A percentile compares a stretch with the other conserved stretches of the same genome.
Evolutionary conservation across 2,113 vertebrate species (phyloP).

Genomic region (Sterrhoptilus dennistouni): DNA sequence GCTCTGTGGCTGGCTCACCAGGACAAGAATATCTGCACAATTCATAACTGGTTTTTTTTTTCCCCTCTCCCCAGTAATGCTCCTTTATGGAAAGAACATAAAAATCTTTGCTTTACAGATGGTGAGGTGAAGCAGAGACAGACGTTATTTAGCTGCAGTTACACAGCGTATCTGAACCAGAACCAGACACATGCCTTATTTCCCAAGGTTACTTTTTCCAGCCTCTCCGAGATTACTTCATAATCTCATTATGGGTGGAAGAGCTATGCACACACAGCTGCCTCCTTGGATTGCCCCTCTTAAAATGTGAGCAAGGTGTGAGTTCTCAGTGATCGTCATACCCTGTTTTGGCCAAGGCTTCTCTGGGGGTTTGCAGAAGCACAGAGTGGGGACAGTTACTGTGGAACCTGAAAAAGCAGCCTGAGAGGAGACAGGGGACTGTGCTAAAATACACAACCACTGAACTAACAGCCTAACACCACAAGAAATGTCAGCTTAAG

Average conservation of each 20-base stretch:
- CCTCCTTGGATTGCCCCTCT: neutral
- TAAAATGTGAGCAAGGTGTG: neutral
- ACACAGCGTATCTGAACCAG: neutral
- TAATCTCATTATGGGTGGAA: slow-evolving; percentile 12
- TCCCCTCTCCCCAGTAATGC: neutral
- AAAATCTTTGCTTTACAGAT: slow-evolving; percentile 32
- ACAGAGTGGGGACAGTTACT: neutral
- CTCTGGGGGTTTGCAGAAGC: neutral
- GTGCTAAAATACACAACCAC: neutral
- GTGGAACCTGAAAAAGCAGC: accelerated
- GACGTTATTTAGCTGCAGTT: neutral
- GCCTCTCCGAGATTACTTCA: neutral
- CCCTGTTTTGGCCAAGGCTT: neutral
- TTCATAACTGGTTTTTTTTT: neutral
- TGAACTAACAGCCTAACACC: neutral
- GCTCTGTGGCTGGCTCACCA: slow-evolving; percentile 4
- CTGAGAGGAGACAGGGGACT: neutral
- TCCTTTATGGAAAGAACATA: slow-evolving; percentile 8
- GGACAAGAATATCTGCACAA: neutral
- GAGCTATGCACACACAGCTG: neutral
- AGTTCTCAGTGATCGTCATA: neutral
- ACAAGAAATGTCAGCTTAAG: neutral
- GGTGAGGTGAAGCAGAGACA: slow-evolving; percentile 24
- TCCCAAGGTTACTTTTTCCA: slow-evolving; percentile 40
- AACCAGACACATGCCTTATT: neutral